phyloP scores from a whole-genome alignment of 2,888 invertebrate genomes.

The Spatulosminthurus flaviceps region DNA sequence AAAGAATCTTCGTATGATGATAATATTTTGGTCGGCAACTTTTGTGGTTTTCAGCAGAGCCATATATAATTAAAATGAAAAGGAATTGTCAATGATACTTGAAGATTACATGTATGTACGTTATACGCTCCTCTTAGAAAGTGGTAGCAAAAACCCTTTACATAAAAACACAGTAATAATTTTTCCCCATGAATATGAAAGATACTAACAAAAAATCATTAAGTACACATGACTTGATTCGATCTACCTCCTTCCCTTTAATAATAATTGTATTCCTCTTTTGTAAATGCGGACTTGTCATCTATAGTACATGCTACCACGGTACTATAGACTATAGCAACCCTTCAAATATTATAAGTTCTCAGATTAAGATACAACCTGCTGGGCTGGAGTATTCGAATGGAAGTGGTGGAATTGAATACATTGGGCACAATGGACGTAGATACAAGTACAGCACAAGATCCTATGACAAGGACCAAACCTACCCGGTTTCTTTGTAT shows the following conservation, averaged over 20 bases:
- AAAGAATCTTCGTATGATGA: too few species aligned
- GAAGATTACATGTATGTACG: too few species aligned
- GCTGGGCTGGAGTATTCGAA: not conserved
- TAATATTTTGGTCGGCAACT: too few species aligned
- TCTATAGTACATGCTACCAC: too few species aligned
- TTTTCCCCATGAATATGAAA: not conserved
- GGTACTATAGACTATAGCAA: too few species aligned
- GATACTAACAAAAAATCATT: not conserved
- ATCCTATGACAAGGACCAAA: not conserved
- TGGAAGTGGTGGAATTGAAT: not conserved
- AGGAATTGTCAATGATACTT: too few species aligned
- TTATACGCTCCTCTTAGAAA: not conserved
- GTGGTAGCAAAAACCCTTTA: not conserved
- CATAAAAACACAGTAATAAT: too few species aligned
- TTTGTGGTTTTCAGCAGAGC: too few species aligned
- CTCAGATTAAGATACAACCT: slow-evolving; percentile 5
- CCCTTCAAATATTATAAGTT: not conserved
- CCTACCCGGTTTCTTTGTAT: not conserved
- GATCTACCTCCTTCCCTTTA: not conserved
- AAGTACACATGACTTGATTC: slow-evolving; percentile 1
- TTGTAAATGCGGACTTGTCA: not conserved
- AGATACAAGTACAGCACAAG: not conserved
- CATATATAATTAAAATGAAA: too few species aligned
- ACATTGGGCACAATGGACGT: not conserved
- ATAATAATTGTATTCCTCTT: not conserved